phyloP scores from a whole-genome alignment of 2,113 vertebrate genomes.

The Cyprinodon tularosa region DNA sequence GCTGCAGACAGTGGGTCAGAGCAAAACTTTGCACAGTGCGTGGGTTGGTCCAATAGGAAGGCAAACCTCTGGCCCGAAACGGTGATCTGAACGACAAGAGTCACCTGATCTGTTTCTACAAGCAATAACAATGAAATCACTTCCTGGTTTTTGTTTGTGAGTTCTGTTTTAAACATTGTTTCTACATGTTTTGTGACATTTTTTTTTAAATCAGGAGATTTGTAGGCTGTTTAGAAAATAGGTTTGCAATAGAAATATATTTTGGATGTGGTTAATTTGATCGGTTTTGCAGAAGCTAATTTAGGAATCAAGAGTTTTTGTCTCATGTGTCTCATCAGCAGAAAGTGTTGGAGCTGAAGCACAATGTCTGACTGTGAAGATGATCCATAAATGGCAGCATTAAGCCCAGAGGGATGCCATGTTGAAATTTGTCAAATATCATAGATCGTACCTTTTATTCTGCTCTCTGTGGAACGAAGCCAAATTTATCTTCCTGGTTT shows the following conservation, averaged over 20 bases:
- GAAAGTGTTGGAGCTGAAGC: constrained; percentile 3
- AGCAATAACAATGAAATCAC: constrained; percentile 75
- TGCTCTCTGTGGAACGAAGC: constrained; percentile 8
- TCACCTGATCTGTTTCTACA: constrained; percentile 56
- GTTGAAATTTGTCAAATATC: neutral
- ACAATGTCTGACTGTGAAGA: neutral
- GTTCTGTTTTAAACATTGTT: constrained; percentile 46
- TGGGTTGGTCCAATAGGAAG: constrained; percentile 23
- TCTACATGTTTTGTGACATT: constrained; percentile 7
- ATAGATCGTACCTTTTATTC: constrained; percentile 6
- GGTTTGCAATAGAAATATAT: constrained; percentile 18
- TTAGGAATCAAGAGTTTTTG: constrained; percentile 16
- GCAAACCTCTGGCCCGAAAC: constrained; percentile 58
- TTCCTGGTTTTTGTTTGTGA: constrained; percentile 32
- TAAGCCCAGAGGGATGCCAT: neutral
- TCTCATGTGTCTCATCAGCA: constrained; percentile 7
- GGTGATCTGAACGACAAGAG: constrained; percentile 17
- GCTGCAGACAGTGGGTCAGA: constrained; percentile 32
- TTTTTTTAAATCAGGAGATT: constrained; percentile 21
- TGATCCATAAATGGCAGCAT: constrained; percentile 14
- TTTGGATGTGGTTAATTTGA: constrained; percentile 21
- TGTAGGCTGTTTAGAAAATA: constrained; percentile 17
- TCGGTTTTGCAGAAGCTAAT: constrained; percentile 22
- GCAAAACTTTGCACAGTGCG: constrained; percentile 28
- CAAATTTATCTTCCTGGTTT: constrained; percentile 14